These are phyloP conservation scores for Eublepharis macularius DNA, from an alignment of 2,113 vertebrate species.

Conservation along the genomic window DNA sequence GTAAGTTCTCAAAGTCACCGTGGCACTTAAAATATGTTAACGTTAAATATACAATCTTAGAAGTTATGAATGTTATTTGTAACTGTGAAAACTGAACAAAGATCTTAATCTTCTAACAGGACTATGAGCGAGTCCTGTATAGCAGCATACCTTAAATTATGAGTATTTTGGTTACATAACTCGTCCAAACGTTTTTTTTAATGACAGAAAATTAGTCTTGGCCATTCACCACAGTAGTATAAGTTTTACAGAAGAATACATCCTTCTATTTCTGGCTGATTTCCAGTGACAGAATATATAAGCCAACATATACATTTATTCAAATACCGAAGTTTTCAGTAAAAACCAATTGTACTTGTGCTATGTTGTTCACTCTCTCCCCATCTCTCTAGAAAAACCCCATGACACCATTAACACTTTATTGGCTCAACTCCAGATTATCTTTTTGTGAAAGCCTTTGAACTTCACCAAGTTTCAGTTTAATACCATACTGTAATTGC, in stretches of 20 bases:
- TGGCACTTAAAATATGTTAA: slow-evolving; percentile 7
- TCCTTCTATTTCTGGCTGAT: background rate
- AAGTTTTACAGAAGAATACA: background rate
- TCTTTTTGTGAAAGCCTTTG: background rate
- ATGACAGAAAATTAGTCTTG: background rate
- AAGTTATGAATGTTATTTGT: background rate
- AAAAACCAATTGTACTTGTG: background rate
- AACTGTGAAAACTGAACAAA: background rate
- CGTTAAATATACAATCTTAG: background rate
- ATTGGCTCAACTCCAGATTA: background rate
- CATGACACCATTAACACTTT: background rate
- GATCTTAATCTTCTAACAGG: background rate
- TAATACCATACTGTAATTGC: background rate
- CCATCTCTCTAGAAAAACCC: background rate
- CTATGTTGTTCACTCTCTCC: too few relatives aligned
- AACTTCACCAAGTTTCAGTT: background rate
- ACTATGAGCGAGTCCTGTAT: background rate
- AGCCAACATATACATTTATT: background rate
- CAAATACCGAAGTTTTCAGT: background rate
- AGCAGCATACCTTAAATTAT: background rate
- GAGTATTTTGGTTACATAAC: background rate
- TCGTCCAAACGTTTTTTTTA: background rate
- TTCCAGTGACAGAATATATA: background rate
- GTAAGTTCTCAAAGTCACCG: slow-evolving; percentile 13
- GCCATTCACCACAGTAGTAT: background rate